These are phyloP conservation scores for Opisthograptis luteolata DNA, from an alignment of 2,888 invertebrate species.

Conservation along the genomic window DNA sequence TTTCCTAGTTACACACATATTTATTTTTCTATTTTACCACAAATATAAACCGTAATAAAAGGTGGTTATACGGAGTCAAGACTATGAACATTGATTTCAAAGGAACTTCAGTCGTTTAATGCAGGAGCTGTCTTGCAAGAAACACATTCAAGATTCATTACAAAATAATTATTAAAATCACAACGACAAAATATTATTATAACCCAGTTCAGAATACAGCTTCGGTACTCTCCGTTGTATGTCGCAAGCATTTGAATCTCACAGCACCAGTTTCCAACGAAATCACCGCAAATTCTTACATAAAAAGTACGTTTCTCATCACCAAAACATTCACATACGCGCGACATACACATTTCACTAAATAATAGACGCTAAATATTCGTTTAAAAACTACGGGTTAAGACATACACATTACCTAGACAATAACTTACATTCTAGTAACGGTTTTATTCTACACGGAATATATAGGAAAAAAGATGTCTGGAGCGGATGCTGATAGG, in stretches of 20 bases:
- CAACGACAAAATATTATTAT: conserved; percentile 59
- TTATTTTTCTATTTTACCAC: conserved; percentile 77
- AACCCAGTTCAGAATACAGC: conserved; percentile 66
- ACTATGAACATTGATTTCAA: conserved; percentile 63
- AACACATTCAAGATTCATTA: conserved; percentile 61
- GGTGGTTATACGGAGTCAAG: conserved; percentile 69
- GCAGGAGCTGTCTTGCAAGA: conserved; percentile 70
- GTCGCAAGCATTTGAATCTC: conserved; percentile 78
- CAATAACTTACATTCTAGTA: conserved; percentile 76
- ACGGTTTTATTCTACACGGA: conserved; percentile 75
- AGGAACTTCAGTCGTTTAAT: conserved; percentile 79
- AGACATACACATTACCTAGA: conserved; percentile 77
- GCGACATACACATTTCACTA: conserved; percentile 76
- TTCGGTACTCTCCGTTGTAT: conserved; percentile 65
- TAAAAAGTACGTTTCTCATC: conserved; percentile 38
- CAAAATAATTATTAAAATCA: conserved; percentile 67
- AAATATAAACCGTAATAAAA: conserved; percentile 80
- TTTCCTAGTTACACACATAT: conserved; percentile 82
- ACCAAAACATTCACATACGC: conserved; percentile 70
- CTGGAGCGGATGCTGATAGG: conserved; percentile 52
- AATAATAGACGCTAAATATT: conserved; percentile 68
- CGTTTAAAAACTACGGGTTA: conserved; percentile 66
- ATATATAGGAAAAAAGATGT: conserved; percentile 55
- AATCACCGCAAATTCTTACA: conserved; percentile 43
- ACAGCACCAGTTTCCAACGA: conserved; percentile 76